phyloP scores from a whole-genome alignment of 2,113 vertebrate genomes.

The Vidua macroura region DNA sequence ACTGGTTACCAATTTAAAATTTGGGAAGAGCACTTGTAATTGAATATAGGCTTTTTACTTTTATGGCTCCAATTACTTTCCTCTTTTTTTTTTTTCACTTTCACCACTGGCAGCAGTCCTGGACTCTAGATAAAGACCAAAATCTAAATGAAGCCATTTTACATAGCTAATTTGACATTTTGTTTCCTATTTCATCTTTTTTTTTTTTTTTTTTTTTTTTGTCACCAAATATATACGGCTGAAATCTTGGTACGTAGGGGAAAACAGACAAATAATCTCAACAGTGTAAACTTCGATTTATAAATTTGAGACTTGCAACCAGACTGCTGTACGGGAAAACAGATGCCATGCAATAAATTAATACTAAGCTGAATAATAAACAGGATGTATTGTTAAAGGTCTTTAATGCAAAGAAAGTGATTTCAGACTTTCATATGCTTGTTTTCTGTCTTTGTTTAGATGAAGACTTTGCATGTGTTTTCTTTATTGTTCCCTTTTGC shows the following conservation, averaged over 20 bases:
- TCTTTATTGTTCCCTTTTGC: slow-evolving; percentile 28
- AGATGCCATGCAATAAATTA: slow-evolving; percentile 57
- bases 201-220: background rate
- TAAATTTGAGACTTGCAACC: background rate
- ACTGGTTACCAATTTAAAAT: background rate
- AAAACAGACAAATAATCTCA: background rate
- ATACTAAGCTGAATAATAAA: slow-evolving; percentile 59
- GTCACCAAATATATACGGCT: background rate
- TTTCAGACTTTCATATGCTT: slow-evolving; percentile 63
- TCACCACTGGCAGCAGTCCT: background rate
- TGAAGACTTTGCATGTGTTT: slow-evolving; percentile 46
- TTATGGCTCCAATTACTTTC: background rate
- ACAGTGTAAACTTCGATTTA: background rate
- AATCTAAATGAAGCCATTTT: background rate
- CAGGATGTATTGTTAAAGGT: slow-evolving; percentile 38
- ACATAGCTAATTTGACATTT: background rate
- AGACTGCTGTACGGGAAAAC: slow-evolving; percentile 38
- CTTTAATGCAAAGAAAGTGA: slow-evolving; percentile 41
- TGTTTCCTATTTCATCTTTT: background rate
- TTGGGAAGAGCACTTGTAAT: background rate
- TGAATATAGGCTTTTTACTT: background rate
- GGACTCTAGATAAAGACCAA: background rate
- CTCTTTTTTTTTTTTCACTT: background rate
- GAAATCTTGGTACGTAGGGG: background rate
- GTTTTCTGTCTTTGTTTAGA: slow-evolving; percentile 55